phyloP scores from a whole-genome alignment of 1,140 invertebrate genomes.

The Chironomus striatipennis region DNA sequence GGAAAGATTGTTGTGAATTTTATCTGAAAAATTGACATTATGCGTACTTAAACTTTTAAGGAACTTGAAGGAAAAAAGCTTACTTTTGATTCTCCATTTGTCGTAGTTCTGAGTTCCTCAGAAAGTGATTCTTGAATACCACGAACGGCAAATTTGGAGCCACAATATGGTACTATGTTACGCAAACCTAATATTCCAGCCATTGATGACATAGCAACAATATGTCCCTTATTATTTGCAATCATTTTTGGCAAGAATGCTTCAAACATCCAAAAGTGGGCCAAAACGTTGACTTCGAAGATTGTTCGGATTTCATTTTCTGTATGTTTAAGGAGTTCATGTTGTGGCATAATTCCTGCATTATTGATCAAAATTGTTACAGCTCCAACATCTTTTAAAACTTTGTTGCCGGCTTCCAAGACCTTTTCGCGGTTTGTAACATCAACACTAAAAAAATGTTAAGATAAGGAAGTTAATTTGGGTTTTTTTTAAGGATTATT shows the following conservation, averaged over 20 bases:
- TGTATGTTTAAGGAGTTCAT: slow-evolving; percentile 49
- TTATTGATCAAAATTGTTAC: slow-evolving; percentile 64
- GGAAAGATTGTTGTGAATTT: slow-evolving; percentile 74
- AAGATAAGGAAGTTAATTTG: no score
- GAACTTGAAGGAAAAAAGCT: background rate
- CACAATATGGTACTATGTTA: slow-evolving; percentile 72
- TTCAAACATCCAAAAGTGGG: slow-evolving; percentile 66
- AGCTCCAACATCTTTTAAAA: slow-evolving; percentile 54
- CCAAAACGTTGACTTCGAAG: slow-evolving; percentile 62
- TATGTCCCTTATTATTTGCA: slow-evolving; percentile 60
- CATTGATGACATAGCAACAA: slow-evolving; percentile 71
- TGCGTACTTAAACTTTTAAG: background rate
- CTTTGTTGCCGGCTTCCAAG: slow-evolving; percentile 44
- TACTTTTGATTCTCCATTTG: slow-evolving; percentile 39
- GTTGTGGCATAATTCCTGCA: slow-evolving; percentile 67
- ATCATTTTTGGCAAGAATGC: slow-evolving; percentile 71
- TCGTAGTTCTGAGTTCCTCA: slow-evolving; percentile 52
- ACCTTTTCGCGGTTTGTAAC: slow-evolving; percentile 55
- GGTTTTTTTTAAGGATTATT: no score
- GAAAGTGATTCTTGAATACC: slow-evolving; percentile 63
- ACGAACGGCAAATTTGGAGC: slow-evolving; percentile 68
- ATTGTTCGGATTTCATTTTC: slow-evolving; percentile 50
- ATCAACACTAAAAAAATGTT: slow-evolving; percentile 50
- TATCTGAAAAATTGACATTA: slow-evolving; percentile 45
- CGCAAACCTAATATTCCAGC: slow-evolving; percentile 60